Evolutionary conservation across 2,888 invertebrate species (phyloP).

Genomic region (Resseliella maxima): DNA sequence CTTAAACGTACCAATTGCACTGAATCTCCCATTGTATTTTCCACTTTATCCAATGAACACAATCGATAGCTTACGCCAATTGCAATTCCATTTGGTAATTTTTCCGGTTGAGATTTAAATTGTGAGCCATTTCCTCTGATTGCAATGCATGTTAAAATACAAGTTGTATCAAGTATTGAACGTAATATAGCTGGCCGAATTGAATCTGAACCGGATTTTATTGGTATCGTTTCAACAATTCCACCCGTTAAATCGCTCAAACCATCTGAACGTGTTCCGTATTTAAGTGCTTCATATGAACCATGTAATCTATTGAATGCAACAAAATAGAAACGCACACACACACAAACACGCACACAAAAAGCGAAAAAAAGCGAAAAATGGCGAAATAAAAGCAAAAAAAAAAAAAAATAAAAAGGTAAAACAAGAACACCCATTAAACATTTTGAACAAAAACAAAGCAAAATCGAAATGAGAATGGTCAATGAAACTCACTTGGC

Average conservation of each 20-base stretch:
- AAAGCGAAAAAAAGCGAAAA: neutral
- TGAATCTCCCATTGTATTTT: conserved; percentile 77
- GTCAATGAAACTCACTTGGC: conserved; percentile 77
- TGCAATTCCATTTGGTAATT: conserved; percentile 75
- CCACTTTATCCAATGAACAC: conserved; percentile 79
- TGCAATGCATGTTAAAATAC: conserved; percentile 83
- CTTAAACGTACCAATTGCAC: conserved; percentile 78
- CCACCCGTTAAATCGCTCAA: conserved; percentile 90
- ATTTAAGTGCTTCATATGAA: conserved; percentile 92
- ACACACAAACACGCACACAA: no score
- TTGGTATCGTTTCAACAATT: conserved; percentile 84
- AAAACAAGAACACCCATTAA: no score
- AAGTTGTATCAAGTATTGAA: conserved; percentile 81
- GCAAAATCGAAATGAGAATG: neutral
- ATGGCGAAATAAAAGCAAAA: neutral
- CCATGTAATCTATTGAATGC: conserved; percentile 79
- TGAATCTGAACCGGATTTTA: conserved; percentile 77
- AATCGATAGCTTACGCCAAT: conserved; percentile 84
- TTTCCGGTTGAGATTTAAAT: conserved; percentile 72
- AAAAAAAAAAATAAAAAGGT: neutral
- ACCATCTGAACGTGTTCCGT: conserved; percentile 89
- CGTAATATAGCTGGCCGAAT: conserved; percentile 74
- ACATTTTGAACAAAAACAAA: neutral
- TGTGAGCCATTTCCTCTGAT: conserved; percentile 65
- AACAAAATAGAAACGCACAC: neutral